Percentiles rank a stretch among this genome's conserved stretches.
Evolutionary conservation across 2,888 invertebrate species (phyloP).

Genomic region (Deilephila elpenor): DNA sequence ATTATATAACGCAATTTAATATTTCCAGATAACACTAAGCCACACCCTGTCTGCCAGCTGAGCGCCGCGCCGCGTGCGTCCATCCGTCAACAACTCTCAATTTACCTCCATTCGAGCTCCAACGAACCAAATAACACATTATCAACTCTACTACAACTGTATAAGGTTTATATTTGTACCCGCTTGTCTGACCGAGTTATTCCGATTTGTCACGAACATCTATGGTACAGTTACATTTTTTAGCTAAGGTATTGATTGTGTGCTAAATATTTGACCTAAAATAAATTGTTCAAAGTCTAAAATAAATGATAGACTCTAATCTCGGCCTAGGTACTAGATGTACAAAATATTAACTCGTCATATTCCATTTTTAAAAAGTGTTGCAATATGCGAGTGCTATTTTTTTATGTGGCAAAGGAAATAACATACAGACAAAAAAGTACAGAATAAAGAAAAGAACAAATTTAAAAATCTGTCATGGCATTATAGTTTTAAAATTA

Average conservation of each 20-base stretch:
- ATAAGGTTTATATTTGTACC: slow-evolving; percentile 8
- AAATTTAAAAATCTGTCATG: background rate
- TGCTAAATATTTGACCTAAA: background rate
- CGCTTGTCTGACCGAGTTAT: slow-evolving; percentile 18
- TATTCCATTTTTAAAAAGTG: too few species aligned
- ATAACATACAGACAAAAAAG: too few species aligned
- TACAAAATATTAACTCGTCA: too few species aligned
- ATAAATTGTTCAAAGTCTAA: background rate
- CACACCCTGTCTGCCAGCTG: slow-evolving; percentile 58
- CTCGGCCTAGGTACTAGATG: too few species aligned
- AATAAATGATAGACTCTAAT: background rate
- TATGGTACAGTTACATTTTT: slow-evolving; percentile 8
- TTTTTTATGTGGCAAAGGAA: too few species aligned
- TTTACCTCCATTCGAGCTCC: slow-evolving; percentile 64
- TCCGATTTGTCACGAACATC: slow-evolving; percentile 24
- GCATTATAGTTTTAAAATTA: background rate
- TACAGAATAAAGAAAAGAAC: background rate
- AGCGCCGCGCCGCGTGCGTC: slow-evolving; percentile 48
- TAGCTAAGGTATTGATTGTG: background rate
- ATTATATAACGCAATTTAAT: slow-evolving; percentile 18
- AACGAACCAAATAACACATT: slow-evolving; percentile 55
- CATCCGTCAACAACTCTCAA: slow-evolving; percentile 61
- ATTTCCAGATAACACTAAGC: slow-evolving; percentile 78
- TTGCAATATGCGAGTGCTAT: too few species aligned
- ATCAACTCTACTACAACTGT: slow-evolving; percentile 35